Evolutionary conservation across 2,113 vertebrate species (phyloP).

Genomic region (Pleuronectes platessa): DNA sequence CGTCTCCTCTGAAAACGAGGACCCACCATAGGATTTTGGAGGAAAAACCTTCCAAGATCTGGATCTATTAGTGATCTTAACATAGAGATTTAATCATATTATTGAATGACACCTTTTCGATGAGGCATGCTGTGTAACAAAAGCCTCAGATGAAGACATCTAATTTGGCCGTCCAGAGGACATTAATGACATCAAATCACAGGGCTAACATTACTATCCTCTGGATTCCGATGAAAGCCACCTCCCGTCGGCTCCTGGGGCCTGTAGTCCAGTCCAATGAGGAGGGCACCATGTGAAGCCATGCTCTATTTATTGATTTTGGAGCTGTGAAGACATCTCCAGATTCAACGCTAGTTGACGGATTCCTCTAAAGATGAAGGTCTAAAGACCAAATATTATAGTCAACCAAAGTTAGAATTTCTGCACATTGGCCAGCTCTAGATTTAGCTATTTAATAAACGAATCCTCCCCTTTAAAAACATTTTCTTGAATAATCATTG

Average conservation of each 20-base stretch:
- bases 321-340: conserved; percentile 47
- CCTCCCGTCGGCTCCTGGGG: conserved; percentile 49
- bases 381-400: conserved; percentile 66
- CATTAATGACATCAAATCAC: conserved; percentile 42
- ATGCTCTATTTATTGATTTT: conserved; percentile 65
- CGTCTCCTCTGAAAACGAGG: conserved; percentile 48
- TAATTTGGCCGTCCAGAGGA: conserved; percentile 66
- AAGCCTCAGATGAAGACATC: conserved; percentile 56
- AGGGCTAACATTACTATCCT: conserved; percentile 52
- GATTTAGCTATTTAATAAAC: conserved; percentile 50
- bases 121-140: conserved; percentile 66
- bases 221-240: conserved; percentile 63
- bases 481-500: conserved; percentile 54
- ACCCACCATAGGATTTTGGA: conserved; percentile 54
- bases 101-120: conserved; percentile 53
- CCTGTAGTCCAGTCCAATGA: conserved; percentile 51
- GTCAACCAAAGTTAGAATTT: conserved; percentile 77
- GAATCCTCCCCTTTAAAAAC: conserved; percentile 28
- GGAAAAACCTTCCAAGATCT: conserved; percentile 35
- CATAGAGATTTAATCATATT: conserved; percentile 61
- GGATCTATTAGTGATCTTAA: conserved; percentile 39
- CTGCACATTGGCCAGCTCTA: conserved; percentile 70
- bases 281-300: conserved; percentile 38
- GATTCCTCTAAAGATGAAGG: conserved; percentile 70
- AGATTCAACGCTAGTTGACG: conserved; percentile 49